A percentile compares a stretch with the other conserved stretches of the same genome.
Conservation (phyloP, 2,888 invertebrate genomes). For the Mesorhabditis belari region DNA sequence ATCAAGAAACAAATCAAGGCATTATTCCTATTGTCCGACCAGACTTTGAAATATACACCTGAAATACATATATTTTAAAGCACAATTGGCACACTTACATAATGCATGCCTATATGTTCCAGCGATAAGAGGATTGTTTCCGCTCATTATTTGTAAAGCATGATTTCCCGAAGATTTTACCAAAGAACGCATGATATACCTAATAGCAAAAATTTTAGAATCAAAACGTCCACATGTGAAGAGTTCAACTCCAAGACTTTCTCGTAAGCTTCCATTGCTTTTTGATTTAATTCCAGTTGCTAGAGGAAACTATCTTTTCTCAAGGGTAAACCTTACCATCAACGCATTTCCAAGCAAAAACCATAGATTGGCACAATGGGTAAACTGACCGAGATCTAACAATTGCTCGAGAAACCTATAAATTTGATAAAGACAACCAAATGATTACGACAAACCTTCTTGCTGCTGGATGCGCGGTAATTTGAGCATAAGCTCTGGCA, state of each 20-base stretch:
- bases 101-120: slow-evolving; percentile 49
- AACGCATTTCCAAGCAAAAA: slow-evolving; percentile 14
- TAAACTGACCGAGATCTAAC: background rate
- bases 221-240: slow-evolving; percentile 43
- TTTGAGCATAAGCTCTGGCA: background rate
- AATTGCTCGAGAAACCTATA: background rate
- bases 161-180: slow-evolving; percentile 38
- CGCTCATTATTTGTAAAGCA: slow-evolving; percentile 44
- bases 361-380: slow-evolving; percentile 2
- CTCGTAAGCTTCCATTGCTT: background rate
- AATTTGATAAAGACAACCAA: background rate
- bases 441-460: background rate
- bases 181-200: slow-evolving; percentile 47
- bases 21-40: slow-evolving; percentile 29
- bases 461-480: background rate
- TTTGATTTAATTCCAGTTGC: background rate
- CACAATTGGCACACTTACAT: slow-evolving; percentile 4
- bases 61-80: slow-evolving; percentile 1
- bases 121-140: slow-evolving; percentile 49
- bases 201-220: too few species aligned
- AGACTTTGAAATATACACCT: slow-evolving; percentile 47
- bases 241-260: slow-evolving; percentile 24
- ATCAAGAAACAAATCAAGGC: slow-evolving; percentile 43
- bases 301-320: background rate
- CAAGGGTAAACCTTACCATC: slow-evolving; percentile 4